Conservation (phyloP, 2,113 vertebrate species). For the Strix aluco region DNA sequence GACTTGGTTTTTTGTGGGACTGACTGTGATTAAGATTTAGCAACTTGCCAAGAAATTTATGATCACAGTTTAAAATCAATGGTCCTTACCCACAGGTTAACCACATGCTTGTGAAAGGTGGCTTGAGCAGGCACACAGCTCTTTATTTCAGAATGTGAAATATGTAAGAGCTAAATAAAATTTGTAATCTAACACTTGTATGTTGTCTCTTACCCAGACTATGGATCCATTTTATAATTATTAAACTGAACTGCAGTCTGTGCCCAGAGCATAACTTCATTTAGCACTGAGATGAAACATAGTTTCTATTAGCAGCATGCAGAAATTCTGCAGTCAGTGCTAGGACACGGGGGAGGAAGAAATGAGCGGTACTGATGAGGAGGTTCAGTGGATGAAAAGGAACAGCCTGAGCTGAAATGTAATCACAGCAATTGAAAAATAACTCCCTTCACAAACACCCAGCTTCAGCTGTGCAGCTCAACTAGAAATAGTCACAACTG, state of each 20-base stretch:
- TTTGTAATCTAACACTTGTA: not conserved
- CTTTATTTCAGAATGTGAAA: not conserved
- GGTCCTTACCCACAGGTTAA: accelerated
- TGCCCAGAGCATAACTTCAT: not conserved
- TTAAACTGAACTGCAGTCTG: not conserved
- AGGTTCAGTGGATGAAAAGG: not conserved
- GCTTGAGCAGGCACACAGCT: not conserved
- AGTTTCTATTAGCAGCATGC: not conserved
- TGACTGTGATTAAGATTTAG: not conserved
- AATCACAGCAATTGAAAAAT: not conserved
- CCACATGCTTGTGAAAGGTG: not conserved
- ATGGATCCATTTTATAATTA: not conserved
- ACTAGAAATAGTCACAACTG: not conserved
- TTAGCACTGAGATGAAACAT: not conserved
- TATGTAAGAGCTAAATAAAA: not conserved
- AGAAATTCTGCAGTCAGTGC: not conserved
- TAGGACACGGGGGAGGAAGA: not conserved
- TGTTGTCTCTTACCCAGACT: not conserved
- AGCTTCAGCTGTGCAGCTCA: not conserved
- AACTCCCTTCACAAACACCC: not conserved
- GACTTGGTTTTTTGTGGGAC: not conserved
- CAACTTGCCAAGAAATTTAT: not conserved
- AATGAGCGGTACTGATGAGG: not conserved
- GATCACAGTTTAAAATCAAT: not conserved
- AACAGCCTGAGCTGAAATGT: not conserved